These are phyloP conservation scores for Bovichtus variegatus DNA, from an alignment of 2,797 vertebrate genomes.

Conservation along the genomic window DNA sequence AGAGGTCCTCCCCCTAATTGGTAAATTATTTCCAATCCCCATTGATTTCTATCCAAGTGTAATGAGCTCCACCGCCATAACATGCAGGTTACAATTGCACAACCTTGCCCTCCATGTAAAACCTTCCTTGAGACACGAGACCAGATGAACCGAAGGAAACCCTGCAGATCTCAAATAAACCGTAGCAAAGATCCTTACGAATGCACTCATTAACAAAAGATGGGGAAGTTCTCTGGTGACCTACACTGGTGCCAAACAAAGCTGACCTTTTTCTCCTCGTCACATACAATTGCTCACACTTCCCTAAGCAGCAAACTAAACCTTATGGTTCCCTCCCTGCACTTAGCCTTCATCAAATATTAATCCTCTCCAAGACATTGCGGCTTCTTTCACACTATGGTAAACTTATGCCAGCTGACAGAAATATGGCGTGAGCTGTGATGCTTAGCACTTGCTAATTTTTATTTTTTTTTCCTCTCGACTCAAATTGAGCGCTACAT, in stretches of 20 bases:
- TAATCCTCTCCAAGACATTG: constrained; percentile 59
- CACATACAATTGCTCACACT: constrained; percentile 62
- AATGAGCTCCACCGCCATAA: constrained; percentile 4
- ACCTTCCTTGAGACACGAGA: neutral
- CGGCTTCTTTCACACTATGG: constrained; percentile 61
- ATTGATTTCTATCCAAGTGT: neutral
- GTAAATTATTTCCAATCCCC: neutral
- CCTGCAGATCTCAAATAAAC: constrained; percentile 32
- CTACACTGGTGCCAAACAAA: constrained; percentile 62
- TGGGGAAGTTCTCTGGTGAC: constrained; percentile 27
- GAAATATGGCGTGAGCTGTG: constrained; percentile 52
- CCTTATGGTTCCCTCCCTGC: constrained; percentile 56
- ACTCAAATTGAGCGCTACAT: constrained; percentile 52
- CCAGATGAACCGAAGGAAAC: constrained; percentile 11
- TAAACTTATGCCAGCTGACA: constrained; percentile 60
- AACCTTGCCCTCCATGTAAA: neutral
- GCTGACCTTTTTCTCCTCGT: constrained; percentile 67
- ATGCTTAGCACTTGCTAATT: constrained; percentile 62
- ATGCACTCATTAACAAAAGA: constrained; percentile 22
- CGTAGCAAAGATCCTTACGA: constrained; percentile 1
- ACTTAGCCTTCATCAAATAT: constrained; percentile 79
- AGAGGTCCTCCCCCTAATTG: constrained; percentile 6
- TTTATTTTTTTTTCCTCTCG: constrained; percentile 37
- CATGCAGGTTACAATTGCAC: neutral
- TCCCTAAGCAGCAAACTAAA: constrained; percentile 52